Evolutionary conservation across 2,797 vertebrate species (phyloP), one percentile per base, ranked within the genome.

Genomic region (Mionectes olivaceus): DNA sequence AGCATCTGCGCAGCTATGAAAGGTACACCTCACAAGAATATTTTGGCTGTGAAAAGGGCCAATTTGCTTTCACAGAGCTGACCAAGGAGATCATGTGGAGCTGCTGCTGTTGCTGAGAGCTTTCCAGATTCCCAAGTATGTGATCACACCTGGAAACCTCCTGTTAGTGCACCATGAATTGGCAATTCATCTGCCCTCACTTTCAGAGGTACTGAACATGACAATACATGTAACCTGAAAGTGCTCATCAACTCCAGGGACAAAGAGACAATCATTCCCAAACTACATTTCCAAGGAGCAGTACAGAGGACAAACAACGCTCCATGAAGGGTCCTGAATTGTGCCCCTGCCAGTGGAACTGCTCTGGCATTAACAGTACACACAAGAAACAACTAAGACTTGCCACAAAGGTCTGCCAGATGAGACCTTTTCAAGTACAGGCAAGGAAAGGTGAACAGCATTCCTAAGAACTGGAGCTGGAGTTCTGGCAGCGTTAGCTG

Each of bases 151-250:
- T 63, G 61, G 44, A 73, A 82, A 70, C 27, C 30, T 64, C 28
- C 43, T 12, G 1, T 21, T 4, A 16, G 5, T 8, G 2, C 33
- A 44, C 1, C n/a, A 0, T 6, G 32, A 41, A 27, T 37, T 7
- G 32, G 41, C 27, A 53, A 10, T 8, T 69, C 28, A 33, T 23
- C 43, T 57, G 55, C 39, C 28, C 68, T 52, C 22, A 4, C 47
- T 69, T 52, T 69, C 63, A 77, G 53, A 80, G 56, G 10, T 30
- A 52, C 28, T 28, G 35, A 80, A 16, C n/a, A 35, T 5, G 7
- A 22, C 56, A 85, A 3, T 0, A 33, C 21, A 19, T 8, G 23
- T 9, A 60, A 92, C 43, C 43, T 64, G 23, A 5, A 73, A 82
- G 33, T 0, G 11, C 33, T 67, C 49, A 41, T 85, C 35, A 47